A percentile compares a stretch with the other conserved stretches of the same genome.
Conservation (phyloP, 2,888 invertebrate species). For the Tholera decimalis region DNA sequence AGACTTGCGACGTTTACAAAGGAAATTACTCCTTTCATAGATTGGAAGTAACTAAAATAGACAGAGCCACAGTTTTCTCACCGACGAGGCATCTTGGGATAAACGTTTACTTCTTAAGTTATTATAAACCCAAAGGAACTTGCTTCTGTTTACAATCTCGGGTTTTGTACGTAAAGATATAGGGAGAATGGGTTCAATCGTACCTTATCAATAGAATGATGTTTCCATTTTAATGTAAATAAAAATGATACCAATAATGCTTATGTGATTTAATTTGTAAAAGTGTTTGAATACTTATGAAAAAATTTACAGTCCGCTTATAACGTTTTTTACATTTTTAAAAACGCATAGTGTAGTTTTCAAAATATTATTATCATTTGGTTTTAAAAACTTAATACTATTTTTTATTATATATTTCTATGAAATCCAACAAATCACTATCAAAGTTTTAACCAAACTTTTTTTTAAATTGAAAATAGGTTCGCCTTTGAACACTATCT, state of each 20-base stretch:
- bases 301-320: no score
- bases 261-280: neutral
- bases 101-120: constrained; percentile 32
- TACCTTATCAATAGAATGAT: neutral
- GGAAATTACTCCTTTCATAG: constrained; percentile 32
- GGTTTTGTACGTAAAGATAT: constrained; percentile 14
- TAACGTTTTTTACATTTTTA: no score
- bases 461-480: no score
- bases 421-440: no score
- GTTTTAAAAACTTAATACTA: no score
- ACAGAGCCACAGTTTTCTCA: constrained; percentile 22
- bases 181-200: neutral
- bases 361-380: no score
- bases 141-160: constrained; percentile 39
- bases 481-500: no score
- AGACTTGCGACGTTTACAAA: constrained; percentile 31
- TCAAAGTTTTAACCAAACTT: no score
- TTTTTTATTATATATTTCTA: no score
- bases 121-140: constrained; percentile 26
- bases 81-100: constrained; percentile 35
- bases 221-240: neutral
- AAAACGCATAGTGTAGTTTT: no score
- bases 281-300: neutral
- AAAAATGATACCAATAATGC: neutral
- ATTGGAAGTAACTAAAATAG: constrained; percentile 16